These are phyloP conservation scores for Trissolcus brochymenae DNA, from an alignment of 2,888 invertebrate species.

Conservation along the genomic window DNA sequence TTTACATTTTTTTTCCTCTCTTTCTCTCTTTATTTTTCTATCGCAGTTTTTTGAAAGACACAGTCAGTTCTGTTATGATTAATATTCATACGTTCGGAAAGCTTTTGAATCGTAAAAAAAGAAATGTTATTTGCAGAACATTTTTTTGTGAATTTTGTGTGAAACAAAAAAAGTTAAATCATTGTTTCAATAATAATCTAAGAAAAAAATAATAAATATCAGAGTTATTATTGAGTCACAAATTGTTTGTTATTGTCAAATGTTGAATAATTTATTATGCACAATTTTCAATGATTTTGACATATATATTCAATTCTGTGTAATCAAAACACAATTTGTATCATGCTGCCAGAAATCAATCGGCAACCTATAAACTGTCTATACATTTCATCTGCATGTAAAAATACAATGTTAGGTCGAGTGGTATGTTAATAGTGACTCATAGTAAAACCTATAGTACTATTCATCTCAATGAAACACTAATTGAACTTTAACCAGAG, in stretches of 20 bases:
- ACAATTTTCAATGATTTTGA: slow-evolving; percentile 27
- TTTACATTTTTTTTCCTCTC: not conserved
- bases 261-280: slow-evolving; percentile 3
- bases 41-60: not conserved
- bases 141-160: too few species aligned
- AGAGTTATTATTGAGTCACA: too few species aligned
- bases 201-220: too few species aligned
- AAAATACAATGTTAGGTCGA: slow-evolving; percentile 54
- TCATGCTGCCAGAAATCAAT: slow-evolving; percentile 47
- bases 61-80: not conserved
- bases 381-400: slow-evolving; percentile 52
- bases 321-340: slow-evolving; percentile 40
- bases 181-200: too few species aligned
- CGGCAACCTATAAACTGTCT: slow-evolving; percentile 48
- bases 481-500: not conserved
- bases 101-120: not conserved
- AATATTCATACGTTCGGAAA: not conserved
- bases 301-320: slow-evolving; percentile 32
- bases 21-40: not conserved
- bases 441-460: slow-evolving; percentile 9
- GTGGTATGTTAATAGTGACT: slow-evolving; percentile 30
- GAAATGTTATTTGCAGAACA: slow-evolving; percentile 1
- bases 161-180: too few species aligned
- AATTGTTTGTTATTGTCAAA: too few species aligned
- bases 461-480: not conserved